A percentile compares a stretch with the other conserved stretches of the same genome.
Evolutionary conservation across 2,113 vertebrate species (phyloP).

Genomic region (Mystacornis crossleyi): DNA sequence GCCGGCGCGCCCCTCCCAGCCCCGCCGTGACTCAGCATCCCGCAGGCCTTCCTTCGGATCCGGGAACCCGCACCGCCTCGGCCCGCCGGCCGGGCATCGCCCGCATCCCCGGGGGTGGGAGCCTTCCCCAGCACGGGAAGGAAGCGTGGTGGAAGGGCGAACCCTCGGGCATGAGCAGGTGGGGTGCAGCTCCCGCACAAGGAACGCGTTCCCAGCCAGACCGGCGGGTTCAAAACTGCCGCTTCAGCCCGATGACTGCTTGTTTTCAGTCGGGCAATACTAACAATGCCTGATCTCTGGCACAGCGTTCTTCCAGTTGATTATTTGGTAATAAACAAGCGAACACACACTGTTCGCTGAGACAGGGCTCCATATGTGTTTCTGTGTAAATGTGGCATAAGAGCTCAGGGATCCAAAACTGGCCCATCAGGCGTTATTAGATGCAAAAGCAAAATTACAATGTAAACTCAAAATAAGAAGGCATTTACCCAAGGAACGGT

Average conservation of each 20-base stretch:
- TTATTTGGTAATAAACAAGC: not conserved
- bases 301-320: not conserved
- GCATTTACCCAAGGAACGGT: not conserved
- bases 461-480: not conserved
- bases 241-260: not conserved
- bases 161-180: not conserved
- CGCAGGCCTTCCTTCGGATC: not conserved
- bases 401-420: not conserved
- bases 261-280: not conserved
- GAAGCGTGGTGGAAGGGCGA: not conserved
- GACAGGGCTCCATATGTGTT: not conserved
- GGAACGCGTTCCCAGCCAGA: rapidly evolving
- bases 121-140: not conserved
- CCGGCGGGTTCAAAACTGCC: rapidly evolving
- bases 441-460: not conserved
- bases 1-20: not conserved
- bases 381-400: not conserved
- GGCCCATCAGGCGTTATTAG: not conserved
- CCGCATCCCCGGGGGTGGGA: rapidly evolving
- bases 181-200: not conserved
- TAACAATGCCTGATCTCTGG: not conserved
- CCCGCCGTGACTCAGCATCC: constrained; percentile 50
- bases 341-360: not conserved
- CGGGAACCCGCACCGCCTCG: not conserved
- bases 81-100: not conserved